Base-by-base conservation (phyloP, 2,888 invertebrate species). In the Rhingia campestris region DNA sequence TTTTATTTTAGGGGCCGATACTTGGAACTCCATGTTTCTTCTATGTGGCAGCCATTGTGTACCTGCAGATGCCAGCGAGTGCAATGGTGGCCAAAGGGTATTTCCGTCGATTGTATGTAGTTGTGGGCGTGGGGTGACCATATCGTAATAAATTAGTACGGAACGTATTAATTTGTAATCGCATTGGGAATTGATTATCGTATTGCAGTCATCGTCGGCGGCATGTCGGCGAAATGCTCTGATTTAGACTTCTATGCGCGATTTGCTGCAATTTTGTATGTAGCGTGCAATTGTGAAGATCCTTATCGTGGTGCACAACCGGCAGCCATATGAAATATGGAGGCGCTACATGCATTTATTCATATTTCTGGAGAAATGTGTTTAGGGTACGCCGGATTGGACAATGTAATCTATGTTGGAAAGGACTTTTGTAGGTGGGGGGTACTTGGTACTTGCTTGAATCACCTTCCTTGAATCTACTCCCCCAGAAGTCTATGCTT, bases 151-250 rank as follows among this genome's bases (percentile, higher is more conserved):
- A 75, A 75, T 75, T 66, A 59, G 37, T 66, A 14, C 32, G 51
- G 43, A 75, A 75, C 75, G 75, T 75, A 75, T 67, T 75, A 67
- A 75, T 75, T 75, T 74, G 74, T 51, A 56, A 64, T 51, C 41
- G 64, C 64, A 67, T 53, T 51, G 61, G n/a, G 14, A 66, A 54
- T 66, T 43, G 53, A 43, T 53, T 66, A 53, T 66, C 66, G 41
- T 66, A 53, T 53, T 53, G 41, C 12, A 64, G 22, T 39, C 39
- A 14, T 56, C 39, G 37, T 39, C 56, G 37, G 22, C 22, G 47
- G 47, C 47, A 22, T 63, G 39, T 49, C 35, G 63, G 49, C 63
- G 37, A 63, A 41, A 51, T 51, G 32, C 22, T 64, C 41, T 51
- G 51, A 51, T 64, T 64, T 64, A 4, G 10, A 32, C 2, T 32